Base-by-base conservation (phyloP, 2,888 invertebrate species). In the Thymelicus sylvestris region DNA sequence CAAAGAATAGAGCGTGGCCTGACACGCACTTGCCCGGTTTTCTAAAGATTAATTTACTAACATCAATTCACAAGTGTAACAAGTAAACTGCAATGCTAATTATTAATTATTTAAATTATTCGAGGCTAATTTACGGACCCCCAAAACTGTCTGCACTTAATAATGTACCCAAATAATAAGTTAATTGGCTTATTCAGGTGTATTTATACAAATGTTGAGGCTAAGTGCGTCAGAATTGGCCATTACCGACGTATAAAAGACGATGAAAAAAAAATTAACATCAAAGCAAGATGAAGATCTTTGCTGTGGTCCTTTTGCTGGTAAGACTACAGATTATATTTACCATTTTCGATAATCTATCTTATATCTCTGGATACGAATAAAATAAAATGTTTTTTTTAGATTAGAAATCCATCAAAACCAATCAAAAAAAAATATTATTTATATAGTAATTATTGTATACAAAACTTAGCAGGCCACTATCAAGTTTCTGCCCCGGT, bases 81-180 rank as follows among this genome's bases (percentile, higher is more conserved):
- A 44, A 44, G 31, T 31, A 41, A 41, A 41, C 7, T 41, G 7
- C 41, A 6, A 7, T 8, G 10, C 10, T 41, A 7, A 0, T 12
- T 12, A 44, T 12, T n/a, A 6, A 48, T 48, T 12, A 52, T 52
- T 52, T 19, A 19, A 19, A 48, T 48, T 12, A 52, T 52, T 52
- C 52, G 15, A 52, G 52, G 52, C 8, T 19, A 52, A 52, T 52
- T 52, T 52, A 52, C 52, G 52, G 52, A 52, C 8, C 52, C 52
- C 52, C 52, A 19, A 50, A 7, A 52, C 7, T 0, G 52, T 52
- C 52, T 19, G 6, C 19, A 52, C 7, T 19, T 48, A 48, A 48
- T 8, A 4, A 52, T 7, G 12, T 52, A 19, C 0, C 52, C 52
- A 52, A 52, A 52, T 12, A 48, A n/a, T 5, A 6, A 48, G 12